Base-by-base conservation (phyloP, 2,113 vertebrate species). In the Microcebus ravelobensis region DNA sequence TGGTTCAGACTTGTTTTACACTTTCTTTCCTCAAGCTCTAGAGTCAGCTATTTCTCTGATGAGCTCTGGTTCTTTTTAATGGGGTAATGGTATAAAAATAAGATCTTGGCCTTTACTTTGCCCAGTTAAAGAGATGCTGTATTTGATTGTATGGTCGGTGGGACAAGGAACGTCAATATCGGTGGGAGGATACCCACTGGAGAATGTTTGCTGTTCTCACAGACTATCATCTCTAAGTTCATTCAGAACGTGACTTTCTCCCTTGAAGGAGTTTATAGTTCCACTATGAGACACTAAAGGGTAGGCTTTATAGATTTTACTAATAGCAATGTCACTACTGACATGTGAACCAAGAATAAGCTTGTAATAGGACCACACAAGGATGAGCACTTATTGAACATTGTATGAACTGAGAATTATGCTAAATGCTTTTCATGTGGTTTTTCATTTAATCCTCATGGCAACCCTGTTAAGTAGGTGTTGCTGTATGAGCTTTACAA, bases 361-460 rank as follows among this genome's bases (percentile, higher is more conserved):
- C 36, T 48, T 61, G 1, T 77, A 50, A 42, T 27, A 48, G 15
- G 36, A 59, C 45, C 39, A 74, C 34, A 83, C 0, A n/a, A 61
- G 25, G 87, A 92, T n/a, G 61, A 67, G 11, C 45, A 71, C n/a
- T 34, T 83, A 67, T 3, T 73, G 81, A 80, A 45, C 25, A 55
- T 27, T 87, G 13, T 31, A 39, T n/a, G 50, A 94, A 45, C 0
- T 52, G 45, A 2, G 36, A 17, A 55, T 88, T 61, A 57, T 15
- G 20, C 3, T 89, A 76, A 84, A 74, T 80, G 50, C 1, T 91
- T 95, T 79, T 34, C 31, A n/a, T 9, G 36, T n/a, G 48, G 17
- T 15, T 91, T 97, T 95, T 52, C 36, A 77, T 50, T 82, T 85
- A 87, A 10, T 83, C 52, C 6, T 95, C 48, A 63, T 34, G 88